Percentiles rank a stretch among this genome's conserved stretches.
phyloP scores from a whole-genome alignment of 2,888 invertebrate genomes.

The Melinopterus prodromus region DNA sequence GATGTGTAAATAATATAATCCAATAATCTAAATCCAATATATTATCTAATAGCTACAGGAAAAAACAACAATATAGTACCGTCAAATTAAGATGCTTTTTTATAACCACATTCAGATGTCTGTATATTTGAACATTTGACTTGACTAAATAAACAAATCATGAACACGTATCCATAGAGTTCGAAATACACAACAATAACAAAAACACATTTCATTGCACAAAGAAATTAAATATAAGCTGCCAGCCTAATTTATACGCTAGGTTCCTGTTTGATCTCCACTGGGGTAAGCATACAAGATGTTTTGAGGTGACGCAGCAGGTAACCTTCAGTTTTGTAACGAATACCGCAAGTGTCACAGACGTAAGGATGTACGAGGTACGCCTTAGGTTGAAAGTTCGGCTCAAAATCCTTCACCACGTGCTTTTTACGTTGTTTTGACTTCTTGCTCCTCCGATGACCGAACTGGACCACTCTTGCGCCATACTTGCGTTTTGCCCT shows the following conservation, averaged over 20 bases:
- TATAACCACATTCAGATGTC: too few species aligned
- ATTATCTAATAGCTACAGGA: background rate
- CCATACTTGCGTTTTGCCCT: background rate
- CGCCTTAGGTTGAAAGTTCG: background rate
- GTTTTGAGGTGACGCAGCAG: background rate
- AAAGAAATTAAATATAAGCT: background rate
- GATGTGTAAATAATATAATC: too few species aligned
- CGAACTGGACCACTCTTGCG: background rate
- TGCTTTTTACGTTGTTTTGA: background rate
- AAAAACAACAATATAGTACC: background rate
- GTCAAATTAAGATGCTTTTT: too few species aligned
- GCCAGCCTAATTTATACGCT: background rate
- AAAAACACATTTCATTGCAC: too few species aligned
- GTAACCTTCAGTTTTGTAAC: background rate
- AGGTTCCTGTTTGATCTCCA: background rate
- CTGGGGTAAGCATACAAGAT: background rate
- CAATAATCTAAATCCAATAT: background rate
- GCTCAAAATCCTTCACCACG: background rate
- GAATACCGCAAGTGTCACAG: background rate
- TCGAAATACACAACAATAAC: too few species aligned
- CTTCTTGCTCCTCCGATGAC: background rate
- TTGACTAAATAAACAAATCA: too few species aligned
- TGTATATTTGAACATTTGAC: too few species aligned
- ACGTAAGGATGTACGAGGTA: background rate
- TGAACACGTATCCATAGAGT: too few species aligned